These are phyloP conservation scores for Dipodomys spectabilis DNA, from an alignment of 2,113 vertebrate genomes.

Conservation along the genomic window DNA sequence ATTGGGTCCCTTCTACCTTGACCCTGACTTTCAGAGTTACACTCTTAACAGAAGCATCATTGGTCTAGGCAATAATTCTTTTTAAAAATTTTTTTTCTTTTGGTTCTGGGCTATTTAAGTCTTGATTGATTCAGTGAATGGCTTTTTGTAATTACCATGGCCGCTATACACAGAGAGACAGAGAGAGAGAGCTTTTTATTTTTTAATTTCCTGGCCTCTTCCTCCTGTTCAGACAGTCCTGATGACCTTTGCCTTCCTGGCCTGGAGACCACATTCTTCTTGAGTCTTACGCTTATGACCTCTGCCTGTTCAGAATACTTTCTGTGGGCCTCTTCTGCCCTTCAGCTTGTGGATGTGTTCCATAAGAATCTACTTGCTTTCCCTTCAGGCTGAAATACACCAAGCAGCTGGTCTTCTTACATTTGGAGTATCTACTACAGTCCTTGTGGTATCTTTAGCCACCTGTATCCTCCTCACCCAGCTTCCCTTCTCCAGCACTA, in stretches of 20 bases:
- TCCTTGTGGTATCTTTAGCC: neutral
- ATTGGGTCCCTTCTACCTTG: neutral
- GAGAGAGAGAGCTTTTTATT: neutral
- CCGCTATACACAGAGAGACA: neutral
- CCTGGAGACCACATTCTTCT: neutral
- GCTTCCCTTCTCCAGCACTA: neutral
- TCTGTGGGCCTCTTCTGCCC: neutral
- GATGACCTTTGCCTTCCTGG: neutral
- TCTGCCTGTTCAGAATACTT: neutral
- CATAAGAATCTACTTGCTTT: neutral
- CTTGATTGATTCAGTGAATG: neutral
- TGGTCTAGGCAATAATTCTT: neutral
- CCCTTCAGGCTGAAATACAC: neutral
- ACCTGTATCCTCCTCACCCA: neutral
- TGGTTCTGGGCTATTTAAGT: neutral
- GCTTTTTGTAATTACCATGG: neutral
- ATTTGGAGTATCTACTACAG: too few species aligned
- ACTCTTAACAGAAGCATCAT: neutral
- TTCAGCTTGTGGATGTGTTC: neutral
- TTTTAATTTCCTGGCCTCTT: neutral
- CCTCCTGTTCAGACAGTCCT: neutral
- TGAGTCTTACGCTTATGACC: neutral
- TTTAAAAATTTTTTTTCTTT: neutral
- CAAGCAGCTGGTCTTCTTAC: neutral
- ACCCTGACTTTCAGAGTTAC: neutral